These are phyloP conservation scores for Micronycteris hirsuta DNA, from an alignment of 2,113 vertebrate species.

Conservation along the genomic window DNA sequence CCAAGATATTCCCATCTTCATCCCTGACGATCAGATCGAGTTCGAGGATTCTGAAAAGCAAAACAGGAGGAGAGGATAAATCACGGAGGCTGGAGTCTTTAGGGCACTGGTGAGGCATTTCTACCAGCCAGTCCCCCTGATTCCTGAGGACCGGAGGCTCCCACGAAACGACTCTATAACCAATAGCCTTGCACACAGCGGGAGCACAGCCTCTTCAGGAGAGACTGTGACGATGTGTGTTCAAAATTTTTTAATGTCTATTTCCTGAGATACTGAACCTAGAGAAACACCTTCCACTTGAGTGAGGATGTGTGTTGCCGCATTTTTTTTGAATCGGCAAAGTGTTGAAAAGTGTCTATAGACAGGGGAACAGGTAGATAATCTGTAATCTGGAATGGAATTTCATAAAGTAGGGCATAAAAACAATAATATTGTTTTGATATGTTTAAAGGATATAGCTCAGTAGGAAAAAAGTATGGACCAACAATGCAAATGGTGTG, in stretches of 20 bases:
- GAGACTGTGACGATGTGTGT: neutral
- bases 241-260: neutral
- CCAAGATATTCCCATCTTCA: conserved; percentile 93
- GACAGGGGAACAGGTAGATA: neutral
- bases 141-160: neutral
- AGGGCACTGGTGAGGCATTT: neutral
- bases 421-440: neutral
- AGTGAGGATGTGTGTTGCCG: neutral
- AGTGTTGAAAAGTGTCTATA: neutral
- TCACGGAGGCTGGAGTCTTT: neutral
- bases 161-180: neutral
- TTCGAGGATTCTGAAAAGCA: conserved; percentile 89
- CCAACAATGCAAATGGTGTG: neutral
- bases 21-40: conserved; percentile 95
- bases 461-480: neutral
- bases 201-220: neutral
- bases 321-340: neutral
- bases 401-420: neutral
- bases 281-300: neutral
- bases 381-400: neutral
- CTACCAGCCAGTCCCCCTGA: neutral
- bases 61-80: neutral
- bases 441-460: neutral
- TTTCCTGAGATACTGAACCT: neutral
- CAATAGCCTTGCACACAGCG: neutral